phyloP scores from a whole-genome alignment of 2,888 invertebrate genomes.

The Melanotus villosus region DNA sequence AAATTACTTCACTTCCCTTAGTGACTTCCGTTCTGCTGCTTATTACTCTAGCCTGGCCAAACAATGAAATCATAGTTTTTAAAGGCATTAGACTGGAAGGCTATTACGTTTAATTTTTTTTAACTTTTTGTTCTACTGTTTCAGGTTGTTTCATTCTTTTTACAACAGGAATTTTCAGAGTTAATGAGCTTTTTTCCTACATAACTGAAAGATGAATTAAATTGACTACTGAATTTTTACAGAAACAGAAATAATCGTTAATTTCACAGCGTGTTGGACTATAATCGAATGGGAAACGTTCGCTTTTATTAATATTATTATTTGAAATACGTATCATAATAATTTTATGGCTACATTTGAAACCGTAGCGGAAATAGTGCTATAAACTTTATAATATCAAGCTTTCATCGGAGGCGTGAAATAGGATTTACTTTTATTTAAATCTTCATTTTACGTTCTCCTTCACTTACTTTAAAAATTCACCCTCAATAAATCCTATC shows the following conservation, averaged over 20 bases:
- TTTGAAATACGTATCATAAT: neutral
- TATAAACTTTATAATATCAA: conserved; percentile 22
- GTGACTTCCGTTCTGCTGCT: conserved; percentile 56
- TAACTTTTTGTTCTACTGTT: too few species aligned
- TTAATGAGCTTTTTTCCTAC: too few species aligned
- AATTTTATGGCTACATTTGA: neutral
- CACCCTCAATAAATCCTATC: conserved; percentile 10
- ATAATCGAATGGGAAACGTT: too few species aligned
- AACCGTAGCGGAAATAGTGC: conserved; percentile 4
- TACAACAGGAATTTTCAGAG: too few species aligned
- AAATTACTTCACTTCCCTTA: conserved; percentile 62
- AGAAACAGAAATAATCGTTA: too few species aligned
- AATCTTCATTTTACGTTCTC: conserved; percentile 28
- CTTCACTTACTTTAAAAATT: conserved; percentile 31
- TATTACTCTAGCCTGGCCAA: conserved; percentile 28
- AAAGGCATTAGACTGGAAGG: too few species aligned
- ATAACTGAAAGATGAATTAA: too few species aligned
- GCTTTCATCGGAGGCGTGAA: conserved; percentile 36
- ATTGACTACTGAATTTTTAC: too few species aligned
- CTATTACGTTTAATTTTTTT: too few species aligned
- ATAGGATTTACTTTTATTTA: conserved; percentile 28
- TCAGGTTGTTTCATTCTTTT: too few species aligned
- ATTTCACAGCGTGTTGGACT: too few species aligned
- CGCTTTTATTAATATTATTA: too few species aligned
- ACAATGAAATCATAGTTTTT: conserved; percentile 34